A percentile compares a stretch with the other conserved stretches of the same genome.
Conservation (phyloP, 2,888 invertebrate genomes). For the Euclidia mi region DNA sequence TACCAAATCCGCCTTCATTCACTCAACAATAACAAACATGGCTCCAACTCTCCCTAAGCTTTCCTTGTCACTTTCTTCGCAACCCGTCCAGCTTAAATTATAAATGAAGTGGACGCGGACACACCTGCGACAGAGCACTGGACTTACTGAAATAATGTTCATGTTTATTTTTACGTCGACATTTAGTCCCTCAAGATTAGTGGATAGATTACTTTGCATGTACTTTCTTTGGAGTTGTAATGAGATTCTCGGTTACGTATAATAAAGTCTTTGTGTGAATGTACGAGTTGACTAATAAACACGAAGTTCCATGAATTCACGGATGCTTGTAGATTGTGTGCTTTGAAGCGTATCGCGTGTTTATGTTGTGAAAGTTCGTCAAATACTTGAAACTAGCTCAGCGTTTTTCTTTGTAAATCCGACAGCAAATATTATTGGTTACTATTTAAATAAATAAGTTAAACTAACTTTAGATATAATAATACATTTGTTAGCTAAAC, state of each 20-base stretch:
- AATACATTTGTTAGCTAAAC: too few relatives aligned
- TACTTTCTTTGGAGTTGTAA: conserved; percentile 4
- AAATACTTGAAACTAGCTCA: too few relatives aligned
- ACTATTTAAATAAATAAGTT: too few relatives aligned
- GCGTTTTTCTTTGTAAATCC: too few relatives aligned
- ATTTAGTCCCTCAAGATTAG: conserved; percentile 46
- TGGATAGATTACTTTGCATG: conserved; percentile 26
- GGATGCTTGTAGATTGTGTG: too few relatives aligned
- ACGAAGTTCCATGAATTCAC: too few relatives aligned
- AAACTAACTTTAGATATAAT: too few relatives aligned
- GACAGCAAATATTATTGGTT: too few relatives aligned
- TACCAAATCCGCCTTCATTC: background rate
- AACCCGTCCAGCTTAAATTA: conserved; percentile 71
- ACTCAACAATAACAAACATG: conserved; percentile 1
- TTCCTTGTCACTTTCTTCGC: conserved; percentile 10
- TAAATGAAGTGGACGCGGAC: conserved; percentile 74
- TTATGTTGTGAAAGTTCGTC: too few relatives aligned
- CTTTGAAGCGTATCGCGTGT: too few relatives aligned
- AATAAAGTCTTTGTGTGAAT: conserved; percentile 1
- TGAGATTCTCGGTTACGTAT: conserved; percentile 6
- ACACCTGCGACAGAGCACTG: conserved; percentile 71
- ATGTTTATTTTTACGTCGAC: conserved; percentile 67
- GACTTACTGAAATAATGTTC: conserved; percentile 64
- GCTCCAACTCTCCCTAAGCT: background rate
- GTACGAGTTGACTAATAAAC: background rate